Base-by-base conservation (phyloP, 1,140 invertebrate species). In the Tetragnatha versicolor region DNA sequence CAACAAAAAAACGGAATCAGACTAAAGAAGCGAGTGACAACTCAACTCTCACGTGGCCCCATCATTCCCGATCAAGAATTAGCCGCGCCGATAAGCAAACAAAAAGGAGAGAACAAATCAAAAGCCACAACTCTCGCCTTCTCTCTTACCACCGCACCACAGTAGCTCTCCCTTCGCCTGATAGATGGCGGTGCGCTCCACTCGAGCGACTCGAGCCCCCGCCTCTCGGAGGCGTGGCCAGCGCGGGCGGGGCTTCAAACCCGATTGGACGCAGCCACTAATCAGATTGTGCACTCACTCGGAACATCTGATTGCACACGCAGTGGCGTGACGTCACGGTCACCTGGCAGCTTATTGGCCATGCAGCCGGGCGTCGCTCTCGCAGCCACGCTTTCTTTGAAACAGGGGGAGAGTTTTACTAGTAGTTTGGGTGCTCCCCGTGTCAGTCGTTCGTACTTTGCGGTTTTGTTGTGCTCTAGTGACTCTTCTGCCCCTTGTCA, bases 271-370 rank as follows among this genome's bases (percentile, higher is more conserved):
- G 33, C 61, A 35, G 60, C 61, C 31, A 53, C 73, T 66, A 77
- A 77, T 77, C 73, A 77, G 73, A 77, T 77, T 79, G 78, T 68
- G 51, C 68, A 79, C 66, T 79, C 66, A 79, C 31, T 72, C 58
- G 78, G 66, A 72, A 79, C 66, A 72, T 79, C 78, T 73, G 78
- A 79, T 79, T 79, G 78, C 76, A 79, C 76, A 60, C 65, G 66
- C 65, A 60, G 65, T 29, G 65, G 78, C 66, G 78, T 79, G 78
- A 79, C 78, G 78, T 79, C 78, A 79, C 78, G 78, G 66, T 72
- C 68, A 72, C 49, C 66, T 70, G 60, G 78, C 78, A 79, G 78
- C 68, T 79, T 73, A 79, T 79, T 79, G 78, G 78, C 78, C 78
- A 60, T 79, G 78, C 63, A 79, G 39, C n/a, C 60, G 37, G 73